Percentiles rank a stretch among this genome's conserved stretches.
phyloP scores from a whole-genome alignment of 2,797 vertebrate species.

The Spatula clypeata region DNA sequence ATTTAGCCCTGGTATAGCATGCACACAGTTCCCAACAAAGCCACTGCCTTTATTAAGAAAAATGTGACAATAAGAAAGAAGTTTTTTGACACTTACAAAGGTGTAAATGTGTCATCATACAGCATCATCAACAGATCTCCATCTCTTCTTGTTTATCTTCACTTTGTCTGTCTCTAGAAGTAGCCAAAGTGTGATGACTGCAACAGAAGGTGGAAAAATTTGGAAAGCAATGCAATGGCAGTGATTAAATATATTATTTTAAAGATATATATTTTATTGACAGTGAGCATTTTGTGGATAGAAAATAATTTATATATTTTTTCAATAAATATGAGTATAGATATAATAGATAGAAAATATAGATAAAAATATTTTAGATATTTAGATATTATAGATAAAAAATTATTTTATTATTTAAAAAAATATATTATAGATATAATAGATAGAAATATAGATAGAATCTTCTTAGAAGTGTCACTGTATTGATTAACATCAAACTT shows the following conservation, averaged over 20 bases:
- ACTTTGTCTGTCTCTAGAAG: background rate
- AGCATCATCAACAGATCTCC: background rate
- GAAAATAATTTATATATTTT: background rate
- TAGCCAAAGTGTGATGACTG: background rate
- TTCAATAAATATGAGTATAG: background rate
- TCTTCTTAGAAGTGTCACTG: background rate
- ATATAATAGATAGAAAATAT: too few relatives aligned
- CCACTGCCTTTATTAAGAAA: constrained; percentile 16
- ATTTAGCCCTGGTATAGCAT: constrained; percentile 5
- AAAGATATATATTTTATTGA: background rate
- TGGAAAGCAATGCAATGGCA: background rate
- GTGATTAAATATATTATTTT: background rate
- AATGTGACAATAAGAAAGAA: background rate
- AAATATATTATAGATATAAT: too few relatives aligned
- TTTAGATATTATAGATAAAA: too few relatives aligned
- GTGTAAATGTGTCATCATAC: background rate
- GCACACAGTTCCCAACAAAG: background rate
- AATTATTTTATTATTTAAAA: too few relatives aligned
- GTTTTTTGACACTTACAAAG: background rate
- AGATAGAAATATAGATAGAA: background rate
- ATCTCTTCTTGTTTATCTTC: background rate
- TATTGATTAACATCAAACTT: background rate
- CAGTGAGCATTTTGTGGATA: background rate
- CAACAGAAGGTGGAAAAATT: background rate
- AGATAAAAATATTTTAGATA: too few relatives aligned